These are phyloP conservation scores for Pachydiplax longipennis DNA, from an alignment of 2,888 invertebrate genomes.

Conservation along the genomic window DNA sequence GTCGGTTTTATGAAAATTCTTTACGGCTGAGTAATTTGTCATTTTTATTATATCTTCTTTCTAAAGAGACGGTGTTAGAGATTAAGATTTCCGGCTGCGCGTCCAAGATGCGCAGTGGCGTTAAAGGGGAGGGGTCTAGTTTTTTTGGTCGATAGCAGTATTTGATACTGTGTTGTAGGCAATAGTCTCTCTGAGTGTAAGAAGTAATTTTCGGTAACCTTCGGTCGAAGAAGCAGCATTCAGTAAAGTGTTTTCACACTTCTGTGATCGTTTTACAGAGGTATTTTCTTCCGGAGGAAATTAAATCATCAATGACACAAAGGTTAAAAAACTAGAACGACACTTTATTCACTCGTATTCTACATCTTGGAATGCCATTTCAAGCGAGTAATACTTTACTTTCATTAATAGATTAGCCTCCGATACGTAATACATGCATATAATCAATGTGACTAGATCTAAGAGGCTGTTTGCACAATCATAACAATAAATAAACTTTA, in stretches of 20 bases:
- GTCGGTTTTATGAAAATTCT: background rate
- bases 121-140: slow-evolving; percentile 25
- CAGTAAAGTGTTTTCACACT: too few relatives aligned
- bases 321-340: background rate
- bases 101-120: background rate
- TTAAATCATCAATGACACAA: background rate
- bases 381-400: background rate
- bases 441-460: slow-evolving; percentile 16
- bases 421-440: background rate
- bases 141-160: background rate
- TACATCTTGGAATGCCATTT: background rate
- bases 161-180: background rate
- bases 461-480: background rate
- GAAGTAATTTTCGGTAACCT: background rate
- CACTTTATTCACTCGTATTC: background rate
- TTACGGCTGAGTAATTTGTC: background rate
- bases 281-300: too few relatives aligned
- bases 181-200: background rate
- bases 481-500: slow-evolving; percentile 14
- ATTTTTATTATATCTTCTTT: slow-evolving; percentile 15
- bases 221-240: too few relatives aligned
- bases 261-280: too few relatives aligned
- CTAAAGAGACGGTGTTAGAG: slow-evolving; percentile 31
- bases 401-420: background rate
- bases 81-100: slow-evolving; percentile 45